Percentiles rank a stretch among this genome's conserved stretches.
Conservation (phyloP, 2,888 invertebrate species). For the Drosophila basisetae region DNA sequence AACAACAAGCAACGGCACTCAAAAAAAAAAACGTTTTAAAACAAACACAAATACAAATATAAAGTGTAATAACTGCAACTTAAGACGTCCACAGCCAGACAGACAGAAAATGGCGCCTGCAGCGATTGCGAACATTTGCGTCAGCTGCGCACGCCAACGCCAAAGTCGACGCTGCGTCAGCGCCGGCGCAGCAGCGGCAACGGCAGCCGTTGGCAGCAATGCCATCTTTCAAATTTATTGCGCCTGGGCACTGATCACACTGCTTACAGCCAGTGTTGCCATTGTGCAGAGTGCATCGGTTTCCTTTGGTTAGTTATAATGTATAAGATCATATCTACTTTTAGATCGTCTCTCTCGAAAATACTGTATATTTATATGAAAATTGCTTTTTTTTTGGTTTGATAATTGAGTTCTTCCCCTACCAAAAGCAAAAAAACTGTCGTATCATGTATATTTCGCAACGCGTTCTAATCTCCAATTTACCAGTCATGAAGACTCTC, state of each 20-base stretch:
- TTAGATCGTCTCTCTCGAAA: not conserved
- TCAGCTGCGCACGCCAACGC: constrained; percentile 58
- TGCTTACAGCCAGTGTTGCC: constrained; percentile 74
- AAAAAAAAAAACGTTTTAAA: constrained; percentile 67
- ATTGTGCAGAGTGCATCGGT: constrained; percentile 83
- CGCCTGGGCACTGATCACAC: constrained; percentile 74
- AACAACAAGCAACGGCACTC: constrained; percentile 51
- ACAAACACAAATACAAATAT: constrained; percentile 32
- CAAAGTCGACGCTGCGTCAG: constrained; percentile 56
- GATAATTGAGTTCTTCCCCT: not conserved
- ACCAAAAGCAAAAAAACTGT: not conserved
- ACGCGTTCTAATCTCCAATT: not conserved
- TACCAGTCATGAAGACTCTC: not conserved
- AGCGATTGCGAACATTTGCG: constrained; percentile 48
- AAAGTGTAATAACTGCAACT: constrained; percentile 42
- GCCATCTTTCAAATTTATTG: constrained; percentile 73
- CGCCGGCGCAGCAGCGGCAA: constrained; percentile 38
- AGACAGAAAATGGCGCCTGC: constrained; percentile 65
- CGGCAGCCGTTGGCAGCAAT: constrained; percentile 38
- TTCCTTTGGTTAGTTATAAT: constrained; percentile 82
- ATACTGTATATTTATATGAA: not conserved
- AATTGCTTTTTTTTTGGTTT: not conserved
- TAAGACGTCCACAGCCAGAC: constrained; percentile 47
- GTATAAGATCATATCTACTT: not conserved
- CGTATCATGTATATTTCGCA: not conserved